Base-by-base conservation (phyloP, 2,888 invertebrate species). In the Limnephilus marmoratus region DNA sequence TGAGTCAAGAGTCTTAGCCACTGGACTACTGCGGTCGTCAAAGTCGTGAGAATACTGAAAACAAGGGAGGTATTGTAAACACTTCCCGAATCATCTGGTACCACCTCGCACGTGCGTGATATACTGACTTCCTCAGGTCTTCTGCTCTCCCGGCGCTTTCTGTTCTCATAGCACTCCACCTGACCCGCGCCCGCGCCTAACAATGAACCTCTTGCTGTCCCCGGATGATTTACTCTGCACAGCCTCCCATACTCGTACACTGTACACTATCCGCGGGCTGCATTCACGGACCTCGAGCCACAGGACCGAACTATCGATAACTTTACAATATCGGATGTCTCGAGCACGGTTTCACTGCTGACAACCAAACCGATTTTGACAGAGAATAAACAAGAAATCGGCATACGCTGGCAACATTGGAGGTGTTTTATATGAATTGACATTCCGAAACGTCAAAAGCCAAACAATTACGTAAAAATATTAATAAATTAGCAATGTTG, bases 181-280 rank as follows among this genome's bases (percentile, higher is more conserved):
- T 68, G 4, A 37, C 37, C 37, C 4, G 68, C 37, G 80, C 88
- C 88, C 9, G n/a, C n/a, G 85, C 68, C 88, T 68, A 80, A 80
- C 88, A 68, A 88, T 88, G 88, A 88, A 80, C 34, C 12, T 37
- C 88, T 88, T 37, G n/a, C 88, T 31, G 88, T 53, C 68, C 29
- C 37, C 9, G 34, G 24, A 88, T 88, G 88, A 88, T 88, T 88
- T 88, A 88, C 88, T 68, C 68, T 29, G 68, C 68, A 11, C 68
- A 80, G 88, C 88, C 88, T 88, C 88, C 88, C 88, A 88, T 24
- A 24, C 24, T 7, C 68, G 24, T 29, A 41, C 88, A 37, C 80
- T 34, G 53, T 29, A 41, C 88, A 37, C 80, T 34, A 68, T n/a
- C 68, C 68, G 68, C 68, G 68, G 68, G 68, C 68, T 24, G 68